Percentiles rank a stretch among this genome's conserved stretches.
Evolutionary conservation across 2,888 invertebrate genomes (phyloP).

Genomic region (Argyra leucocephala): DNA sequence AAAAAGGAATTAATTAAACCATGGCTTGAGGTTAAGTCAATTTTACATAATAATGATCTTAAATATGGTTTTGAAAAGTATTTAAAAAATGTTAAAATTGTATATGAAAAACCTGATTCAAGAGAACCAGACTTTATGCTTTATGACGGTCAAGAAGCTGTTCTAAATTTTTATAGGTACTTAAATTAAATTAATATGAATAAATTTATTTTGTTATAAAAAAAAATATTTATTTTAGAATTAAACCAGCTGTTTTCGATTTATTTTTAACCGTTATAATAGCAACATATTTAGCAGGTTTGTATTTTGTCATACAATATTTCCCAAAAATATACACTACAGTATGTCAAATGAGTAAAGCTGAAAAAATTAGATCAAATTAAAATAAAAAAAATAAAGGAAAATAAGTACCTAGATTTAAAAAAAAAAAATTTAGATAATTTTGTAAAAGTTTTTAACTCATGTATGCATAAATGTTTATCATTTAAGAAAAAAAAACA

Average conservation of each 20-base stretch:
- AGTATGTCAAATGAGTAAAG: slow-evolving; percentile 47
- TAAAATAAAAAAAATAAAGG: slow-evolving; percentile 13
- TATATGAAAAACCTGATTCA: slow-evolving; percentile 62
- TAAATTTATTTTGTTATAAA: not conserved
- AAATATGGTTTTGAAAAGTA: slow-evolving; percentile 65
- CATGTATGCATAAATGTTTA: too few relatives aligned
- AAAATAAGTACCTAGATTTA: not conserved
- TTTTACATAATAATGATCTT: slow-evolving; percentile 57
- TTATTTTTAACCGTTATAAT: slow-evolving; percentile 83
- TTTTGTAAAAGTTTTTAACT: too few relatives aligned
- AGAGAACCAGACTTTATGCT: slow-evolving; percentile 89
- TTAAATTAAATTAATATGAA: slow-evolving; percentile 22
- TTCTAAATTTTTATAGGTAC: slow-evolving; percentile 80
- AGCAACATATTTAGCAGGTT: slow-evolving; percentile 66
- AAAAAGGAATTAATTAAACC: slow-evolving; percentile 61
- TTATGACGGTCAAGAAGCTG: slow-evolving; percentile 71
- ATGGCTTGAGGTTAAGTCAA: slow-evolving; percentile 66
- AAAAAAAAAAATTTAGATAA: too few relatives aligned
- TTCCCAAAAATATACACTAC: slow-evolving; percentile 59
- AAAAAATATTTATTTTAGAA: slow-evolving; percentile 51
- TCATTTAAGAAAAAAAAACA: too few relatives aligned
- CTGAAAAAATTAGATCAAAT: slow-evolving; percentile 28
- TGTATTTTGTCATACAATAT: slow-evolving; percentile 71
- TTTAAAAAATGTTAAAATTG: slow-evolving; percentile 64
- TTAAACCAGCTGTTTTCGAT: slow-evolving; percentile 97